phyloP scores from a whole-genome alignment of 2,113 vertebrate genomes.

The Elephas maximus region DNA sequence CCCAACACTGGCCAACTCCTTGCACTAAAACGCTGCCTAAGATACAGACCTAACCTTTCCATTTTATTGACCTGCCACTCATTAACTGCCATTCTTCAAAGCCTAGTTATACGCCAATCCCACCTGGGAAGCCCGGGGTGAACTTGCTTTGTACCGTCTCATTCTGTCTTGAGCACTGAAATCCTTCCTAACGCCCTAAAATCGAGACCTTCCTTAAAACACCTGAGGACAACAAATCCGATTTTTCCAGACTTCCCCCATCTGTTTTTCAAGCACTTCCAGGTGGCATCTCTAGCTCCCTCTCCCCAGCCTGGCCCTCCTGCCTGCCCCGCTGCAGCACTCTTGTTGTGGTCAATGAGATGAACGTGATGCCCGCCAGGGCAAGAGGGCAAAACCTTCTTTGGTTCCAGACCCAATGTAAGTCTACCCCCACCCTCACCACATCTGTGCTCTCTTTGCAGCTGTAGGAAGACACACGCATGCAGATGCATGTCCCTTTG shows the following conservation, averaged over 20 bases:
- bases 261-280: conserved; percentile 81
- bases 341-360: conserved; percentile 54
- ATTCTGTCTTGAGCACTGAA: conserved; percentile 25
- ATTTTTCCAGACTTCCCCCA: conserved; percentile 81
- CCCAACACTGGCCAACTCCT: conserved; percentile 44
- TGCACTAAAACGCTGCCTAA: not conserved
- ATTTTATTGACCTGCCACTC: conserved; percentile 30
- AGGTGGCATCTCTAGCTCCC: conserved; percentile 65
- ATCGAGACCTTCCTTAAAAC: conserved; percentile 76
- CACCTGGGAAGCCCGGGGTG: conserved; percentile 29
- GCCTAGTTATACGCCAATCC: conserved; percentile 37
- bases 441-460: not conserved
- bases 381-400: conserved; percentile 69
- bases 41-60: conserved; percentile 47
- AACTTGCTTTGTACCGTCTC: conserved; percentile 70
- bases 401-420: conserved; percentile 70
- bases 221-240: conserved; percentile 80
- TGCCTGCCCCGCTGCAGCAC: conserved; percentile 63
- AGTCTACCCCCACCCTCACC: conserved; percentile 30
- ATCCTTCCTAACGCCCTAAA: conserved; percentile 65
- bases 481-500: not conserved
- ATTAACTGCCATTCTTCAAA: conserved; percentile 31
- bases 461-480: not conserved
- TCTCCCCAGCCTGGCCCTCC: not conserved
- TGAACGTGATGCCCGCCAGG: conserved; percentile 73